A percentile compares a stretch with the other conserved stretches of the same genome.
These are phyloP conservation scores for Ladona fulva DNA, from an alignment of 1,140 invertebrate species.

Conservation along the genomic window DNA sequence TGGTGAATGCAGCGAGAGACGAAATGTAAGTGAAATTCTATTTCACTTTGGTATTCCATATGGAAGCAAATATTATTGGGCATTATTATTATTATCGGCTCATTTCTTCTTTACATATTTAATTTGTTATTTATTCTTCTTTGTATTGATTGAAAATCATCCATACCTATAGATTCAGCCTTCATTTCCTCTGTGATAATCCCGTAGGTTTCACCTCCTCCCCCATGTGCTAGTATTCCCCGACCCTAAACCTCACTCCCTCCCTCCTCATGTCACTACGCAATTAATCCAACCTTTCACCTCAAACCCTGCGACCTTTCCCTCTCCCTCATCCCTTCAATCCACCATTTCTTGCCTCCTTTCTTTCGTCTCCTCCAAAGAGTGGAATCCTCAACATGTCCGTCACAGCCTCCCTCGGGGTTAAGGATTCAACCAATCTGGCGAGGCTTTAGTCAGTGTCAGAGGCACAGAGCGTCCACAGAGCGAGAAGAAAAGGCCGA, in stretches of 20 bases:
- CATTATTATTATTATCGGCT: too few species aligned
- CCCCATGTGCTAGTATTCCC: background rate
- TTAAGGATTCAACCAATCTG: background rate
- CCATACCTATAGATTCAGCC: background rate
- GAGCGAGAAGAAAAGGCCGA: background rate
- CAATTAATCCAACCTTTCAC: background rate
- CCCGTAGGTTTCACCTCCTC: background rate
- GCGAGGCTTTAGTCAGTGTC: background rate
- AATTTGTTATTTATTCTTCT: too few species aligned
- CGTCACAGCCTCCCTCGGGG: background rate
- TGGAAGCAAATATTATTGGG: too few species aligned
- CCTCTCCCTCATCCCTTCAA: background rate
- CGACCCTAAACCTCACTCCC: background rate
- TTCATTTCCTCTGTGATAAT: background rate
- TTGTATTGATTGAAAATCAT: too few species aligned
- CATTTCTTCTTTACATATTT: too few species aligned
- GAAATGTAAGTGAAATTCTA: too few species aligned
- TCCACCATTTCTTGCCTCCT: background rate
- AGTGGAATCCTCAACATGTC: too few species aligned
- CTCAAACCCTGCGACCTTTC: background rate
- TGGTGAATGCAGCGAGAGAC: too few species aligned
- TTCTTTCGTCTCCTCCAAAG: too few species aligned
- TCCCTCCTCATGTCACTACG: background rate
- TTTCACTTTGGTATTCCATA: too few species aligned
- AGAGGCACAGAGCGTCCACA: background rate